Evolutionary conservation across 1,140 invertebrate species (phyloP).

Genomic region (Leptopilina clavipes): DNA sequence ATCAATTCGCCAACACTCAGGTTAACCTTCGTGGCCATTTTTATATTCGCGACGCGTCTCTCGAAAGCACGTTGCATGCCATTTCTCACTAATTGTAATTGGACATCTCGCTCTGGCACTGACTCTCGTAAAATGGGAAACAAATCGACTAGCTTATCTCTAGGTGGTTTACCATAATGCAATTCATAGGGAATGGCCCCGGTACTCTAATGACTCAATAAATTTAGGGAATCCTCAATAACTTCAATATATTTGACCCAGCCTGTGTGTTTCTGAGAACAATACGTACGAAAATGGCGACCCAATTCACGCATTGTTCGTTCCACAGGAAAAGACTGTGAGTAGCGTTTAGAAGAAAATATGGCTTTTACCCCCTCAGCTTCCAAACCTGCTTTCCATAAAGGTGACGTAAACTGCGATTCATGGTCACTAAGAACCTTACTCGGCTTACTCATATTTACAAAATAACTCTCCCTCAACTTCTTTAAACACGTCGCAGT

Average conservation of each 20-base stretch:
- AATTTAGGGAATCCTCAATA: constrained; percentile 60
- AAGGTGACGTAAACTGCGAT: constrained; percentile 41
- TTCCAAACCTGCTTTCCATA: constrained; percentile 44
- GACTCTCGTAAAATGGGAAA: too few species aligned
- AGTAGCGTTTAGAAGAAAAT: constrained; percentile 56
- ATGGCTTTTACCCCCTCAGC: constrained; percentile 44
- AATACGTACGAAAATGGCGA: constrained; percentile 55
- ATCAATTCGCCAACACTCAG: too few species aligned
- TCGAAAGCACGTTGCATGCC: too few species aligned
- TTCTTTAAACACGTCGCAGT: neutral
- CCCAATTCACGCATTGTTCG: constrained; percentile 58
- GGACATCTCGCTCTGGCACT: too few species aligned
- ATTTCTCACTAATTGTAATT: too few species aligned
- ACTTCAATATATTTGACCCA: constrained; percentile 43
- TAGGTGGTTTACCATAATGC: constrained; percentile 49
- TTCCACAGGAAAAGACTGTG: constrained; percentile 53
- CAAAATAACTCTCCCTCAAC: constrained; percentile 6
- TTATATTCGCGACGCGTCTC: too few species aligned
- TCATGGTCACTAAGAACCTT: constrained; percentile 45
- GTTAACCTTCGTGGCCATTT: too few species aligned
- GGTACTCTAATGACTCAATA: constrained; percentile 59
- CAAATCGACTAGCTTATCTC: too few species aligned
- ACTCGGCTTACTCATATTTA: neutral
- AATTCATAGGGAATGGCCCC: constrained; percentile 61
- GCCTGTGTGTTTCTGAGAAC: constrained; percentile 42